These are phyloP conservation scores for Sapayoa aenigma DNA, from an alignment of 2,113 vertebrate genomes.

Conservation along the genomic window DNA sequence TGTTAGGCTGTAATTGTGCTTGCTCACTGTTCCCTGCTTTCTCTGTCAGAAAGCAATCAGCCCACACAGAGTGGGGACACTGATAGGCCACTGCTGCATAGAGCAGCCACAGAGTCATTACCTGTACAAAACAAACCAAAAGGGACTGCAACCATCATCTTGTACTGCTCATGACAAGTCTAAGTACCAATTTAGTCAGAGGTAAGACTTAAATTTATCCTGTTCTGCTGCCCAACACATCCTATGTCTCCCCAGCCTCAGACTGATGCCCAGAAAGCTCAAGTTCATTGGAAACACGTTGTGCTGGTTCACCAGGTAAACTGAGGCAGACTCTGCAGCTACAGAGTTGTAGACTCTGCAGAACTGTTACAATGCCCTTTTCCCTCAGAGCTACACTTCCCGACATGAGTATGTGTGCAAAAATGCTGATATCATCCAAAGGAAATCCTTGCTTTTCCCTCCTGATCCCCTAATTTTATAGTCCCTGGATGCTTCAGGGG, in stretches of 20 bases:
- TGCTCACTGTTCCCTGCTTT: not conserved
- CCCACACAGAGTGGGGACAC: not conserved
- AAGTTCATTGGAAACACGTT: not conserved
- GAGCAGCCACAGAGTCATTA: not conserved
- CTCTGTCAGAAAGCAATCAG: not conserved
- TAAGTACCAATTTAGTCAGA: not conserved
- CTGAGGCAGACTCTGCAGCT: not conserved
- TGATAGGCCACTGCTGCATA: not conserved
- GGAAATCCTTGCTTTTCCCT: not conserved
- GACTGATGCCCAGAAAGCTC: not conserved
- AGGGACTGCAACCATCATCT: not conserved
- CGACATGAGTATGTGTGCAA: fast-evolving
- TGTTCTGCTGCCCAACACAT: not conserved
- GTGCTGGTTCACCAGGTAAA: not conserved
- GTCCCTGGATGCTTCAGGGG: not conserved
- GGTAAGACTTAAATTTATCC: not conserved
- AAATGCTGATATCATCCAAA: not conserved
- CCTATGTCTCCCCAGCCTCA: not conserved
- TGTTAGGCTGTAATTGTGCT: not conserved
- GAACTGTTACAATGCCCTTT: not conserved
- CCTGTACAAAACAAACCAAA: not conserved
- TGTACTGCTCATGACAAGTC: not conserved
- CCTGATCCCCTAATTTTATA: not conserved
- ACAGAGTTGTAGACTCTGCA: not conserved
- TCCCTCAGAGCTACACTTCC: not conserved